These are phyloP conservation scores for Trichoplax adhaerens DNA, from an alignment of 37 sponge, comb jelly and placozoan species.

Conservation along the genomic window DNA sequence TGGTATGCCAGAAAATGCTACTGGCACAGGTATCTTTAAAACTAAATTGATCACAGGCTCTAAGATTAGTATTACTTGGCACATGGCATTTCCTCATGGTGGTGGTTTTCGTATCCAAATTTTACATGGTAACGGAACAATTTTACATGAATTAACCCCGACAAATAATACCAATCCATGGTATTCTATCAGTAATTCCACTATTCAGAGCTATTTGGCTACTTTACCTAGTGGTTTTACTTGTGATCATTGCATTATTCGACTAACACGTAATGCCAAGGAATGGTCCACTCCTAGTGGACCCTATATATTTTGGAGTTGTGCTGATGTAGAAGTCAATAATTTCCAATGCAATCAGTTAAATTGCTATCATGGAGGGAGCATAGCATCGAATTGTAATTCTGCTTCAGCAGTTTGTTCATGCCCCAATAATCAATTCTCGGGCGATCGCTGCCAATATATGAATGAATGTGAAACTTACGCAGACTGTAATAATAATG, in stretches of 20 bases:
- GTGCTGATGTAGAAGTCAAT: constrained; percentile 30
- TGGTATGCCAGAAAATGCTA: constrained; percentile 33
- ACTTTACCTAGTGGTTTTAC: constrained; percentile 20
- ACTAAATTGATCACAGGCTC: constrained; percentile 33
- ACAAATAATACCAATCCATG: constrained; percentile 3
- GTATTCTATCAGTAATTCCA: constrained; percentile 4
- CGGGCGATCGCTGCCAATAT: constrained; percentile 29
- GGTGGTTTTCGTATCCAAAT: constrained; percentile 31
- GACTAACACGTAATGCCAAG: constrained; percentile 35
- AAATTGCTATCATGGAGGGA: no score
- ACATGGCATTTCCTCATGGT: constrained; percentile 37
- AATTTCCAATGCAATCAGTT: neutral
- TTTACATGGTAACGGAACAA: constrained; percentile 23
- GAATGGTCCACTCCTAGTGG: constrained; percentile 34
- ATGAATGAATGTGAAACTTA: constrained; percentile 38
- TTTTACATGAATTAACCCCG: constrained; percentile 7
- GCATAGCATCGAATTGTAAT: no score
- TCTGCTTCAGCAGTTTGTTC: no score
- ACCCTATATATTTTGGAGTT: constrained; percentile 44
- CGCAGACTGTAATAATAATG: constrained; percentile 29
- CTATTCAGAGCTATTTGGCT: constrained; percentile 10
- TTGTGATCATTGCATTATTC: constrained; percentile 39
- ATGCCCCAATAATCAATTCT: constrained; percentile 6
- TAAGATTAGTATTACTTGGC: constrained; percentile 22
- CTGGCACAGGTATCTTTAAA: neutral